These are phyloP conservation scores for Adelphocoris suturalis DNA, from an alignment of 2,888 invertebrate species.

Conservation along the genomic window DNA sequence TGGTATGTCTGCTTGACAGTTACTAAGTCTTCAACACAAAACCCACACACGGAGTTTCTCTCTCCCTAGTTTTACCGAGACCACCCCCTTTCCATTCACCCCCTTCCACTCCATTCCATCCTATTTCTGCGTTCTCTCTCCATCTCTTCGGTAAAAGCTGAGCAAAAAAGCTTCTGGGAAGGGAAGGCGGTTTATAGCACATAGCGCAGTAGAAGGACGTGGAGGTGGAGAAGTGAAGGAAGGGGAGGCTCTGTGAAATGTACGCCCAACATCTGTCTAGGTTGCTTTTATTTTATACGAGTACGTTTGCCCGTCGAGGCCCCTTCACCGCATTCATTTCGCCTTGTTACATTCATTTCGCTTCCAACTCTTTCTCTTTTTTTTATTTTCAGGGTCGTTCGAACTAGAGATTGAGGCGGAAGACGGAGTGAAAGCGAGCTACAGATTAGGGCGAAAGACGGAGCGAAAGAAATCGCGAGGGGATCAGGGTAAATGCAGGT, in stretches of 20 bases:
- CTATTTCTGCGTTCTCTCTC: background rate
- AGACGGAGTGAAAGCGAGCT: too few relatives aligned
- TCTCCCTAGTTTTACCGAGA: too few relatives aligned
- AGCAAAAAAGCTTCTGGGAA: background rate
- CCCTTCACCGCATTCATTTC: conserved; percentile 41
- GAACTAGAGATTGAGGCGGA: too few relatives aligned
- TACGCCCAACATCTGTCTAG: conserved; percentile 43
- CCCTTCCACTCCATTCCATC: background rate
- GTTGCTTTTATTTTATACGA: conserved; percentile 43
- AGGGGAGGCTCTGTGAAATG: background rate
- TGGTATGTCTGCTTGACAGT: conserved; percentile 20
- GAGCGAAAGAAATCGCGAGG: too few relatives aligned
- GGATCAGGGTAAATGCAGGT: too few relatives aligned
- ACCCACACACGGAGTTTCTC: background rate
- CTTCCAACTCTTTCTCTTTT: background rate
- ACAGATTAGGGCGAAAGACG: too few relatives aligned
- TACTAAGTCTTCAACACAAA: conserved; percentile 17
- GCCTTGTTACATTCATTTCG: conserved; percentile 48
- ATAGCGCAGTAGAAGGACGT: too few relatives aligned
- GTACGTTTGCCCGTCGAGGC: conserved; percentile 21
- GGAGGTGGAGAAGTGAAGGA: background rate
- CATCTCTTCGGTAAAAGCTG: background rate
- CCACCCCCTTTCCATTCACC: too few relatives aligned
- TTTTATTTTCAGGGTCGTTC: too few relatives aligned
- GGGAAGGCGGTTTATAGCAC: background rate